Base-by-base conservation (phyloP, 2,113 vertebrate genomes). In the Strix uralensis region DNA sequence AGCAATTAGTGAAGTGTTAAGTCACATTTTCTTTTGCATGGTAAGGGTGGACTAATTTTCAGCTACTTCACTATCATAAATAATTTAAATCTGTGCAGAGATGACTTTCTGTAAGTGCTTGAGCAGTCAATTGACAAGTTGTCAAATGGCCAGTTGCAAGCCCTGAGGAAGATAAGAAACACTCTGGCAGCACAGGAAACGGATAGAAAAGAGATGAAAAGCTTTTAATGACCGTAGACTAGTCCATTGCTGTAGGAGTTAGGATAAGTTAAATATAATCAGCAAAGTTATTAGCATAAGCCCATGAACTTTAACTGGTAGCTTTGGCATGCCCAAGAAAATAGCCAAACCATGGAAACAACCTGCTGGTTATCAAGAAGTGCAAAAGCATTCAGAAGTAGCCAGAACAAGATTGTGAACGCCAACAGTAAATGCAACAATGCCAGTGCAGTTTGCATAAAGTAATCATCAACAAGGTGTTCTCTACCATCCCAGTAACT, bases 51-150 rank as follows among this genome's bases (percentile, higher is more conserved):
- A 87, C 78, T 97, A 87, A 94, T 95, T 95, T 92, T 92, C 96
- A 93, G 49, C 84, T 96, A 90, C 95, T 97, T 97, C 92, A 52
- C 81, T n/a, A 17, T 81, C 66, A 90, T 95, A 96, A 96, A 96
- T 96, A 87, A 94, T 97, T 96, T 91, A 96, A 92, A 82, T 65
- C 81, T 36, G 40, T 75, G 49, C 66, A 58, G 89, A 81, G 69
- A 91, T 89, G 47, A 63, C 61, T 95, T 91, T 92, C 80, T 96
- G 40, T 79, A 97, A 97, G 81, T 93, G 90, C 94, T 69, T 72
- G 87, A 96, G 91, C 42, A 84, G 86, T 36, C 91, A 94, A 82
- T 94, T 72, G 95, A 95, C 84, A 89, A 92, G 54, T 38, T 95
- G 91, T 91, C 81, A 96, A 82, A 57, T 8, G 66, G 81, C 89